Conservation (phyloP, 2,888 invertebrate species). For the Nesidiocoris tenuis region DNA sequence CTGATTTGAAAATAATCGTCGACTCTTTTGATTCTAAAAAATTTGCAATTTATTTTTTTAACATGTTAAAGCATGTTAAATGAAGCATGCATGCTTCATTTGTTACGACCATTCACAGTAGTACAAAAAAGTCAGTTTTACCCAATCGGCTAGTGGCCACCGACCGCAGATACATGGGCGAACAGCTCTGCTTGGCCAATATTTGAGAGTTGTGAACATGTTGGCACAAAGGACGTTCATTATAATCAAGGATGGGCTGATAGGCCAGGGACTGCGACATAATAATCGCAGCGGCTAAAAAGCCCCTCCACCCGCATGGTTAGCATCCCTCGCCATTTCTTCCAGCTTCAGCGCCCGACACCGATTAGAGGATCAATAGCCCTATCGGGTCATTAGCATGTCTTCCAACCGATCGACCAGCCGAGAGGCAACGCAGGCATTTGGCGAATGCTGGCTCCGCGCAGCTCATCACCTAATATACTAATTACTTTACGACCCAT, state of each 20-base stretch:
- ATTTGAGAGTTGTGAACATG: conserved; percentile 11
- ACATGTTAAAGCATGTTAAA: too few relatives aligned
- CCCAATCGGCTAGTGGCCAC: too few relatives aligned
- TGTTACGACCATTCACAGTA: too few relatives aligned
- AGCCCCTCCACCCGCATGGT: background rate
- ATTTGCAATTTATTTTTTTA: too few relatives aligned
- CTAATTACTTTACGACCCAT: background rate
- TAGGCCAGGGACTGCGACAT: conserved; percentile 25
- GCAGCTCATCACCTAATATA: background rate
- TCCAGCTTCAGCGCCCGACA: background rate
- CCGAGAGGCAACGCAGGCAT: background rate
- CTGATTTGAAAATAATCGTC: too few relatives aligned
- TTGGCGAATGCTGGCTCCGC: background rate
- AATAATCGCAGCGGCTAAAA: conserved; percentile 25
- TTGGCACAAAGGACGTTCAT: conserved; percentile 14
- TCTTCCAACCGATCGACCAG: background rate
- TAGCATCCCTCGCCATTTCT: background rate
- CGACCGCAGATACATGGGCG: too few relatives aligned
- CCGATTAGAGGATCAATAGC: background rate
- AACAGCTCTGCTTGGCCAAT: too few relatives aligned
- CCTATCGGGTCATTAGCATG: background rate
- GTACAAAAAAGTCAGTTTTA: too few relatives aligned
- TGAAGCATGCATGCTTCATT: too few relatives aligned
- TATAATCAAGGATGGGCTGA: conserved; percentile 20
- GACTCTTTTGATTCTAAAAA: too few relatives aligned